Percentiles rank a stretch among this genome's conserved stretches.
These are phyloP conservation scores for Asarcornis scutulata DNA, from an alignment of 2,113 vertebrate species.

Conservation along the genomic window DNA sequence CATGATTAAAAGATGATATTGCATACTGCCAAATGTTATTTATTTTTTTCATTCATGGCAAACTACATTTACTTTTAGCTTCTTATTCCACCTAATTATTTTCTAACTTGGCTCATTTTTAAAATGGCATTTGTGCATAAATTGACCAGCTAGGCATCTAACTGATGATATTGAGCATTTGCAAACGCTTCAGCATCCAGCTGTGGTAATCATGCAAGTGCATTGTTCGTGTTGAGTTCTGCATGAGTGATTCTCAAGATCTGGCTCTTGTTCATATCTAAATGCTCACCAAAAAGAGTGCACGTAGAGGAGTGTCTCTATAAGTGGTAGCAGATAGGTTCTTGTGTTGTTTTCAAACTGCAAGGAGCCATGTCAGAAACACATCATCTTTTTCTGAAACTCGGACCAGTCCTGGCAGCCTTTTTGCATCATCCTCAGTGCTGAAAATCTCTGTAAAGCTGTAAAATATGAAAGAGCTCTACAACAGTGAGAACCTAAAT, in stretches of 20 bases:
- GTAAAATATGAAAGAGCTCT: background rate
- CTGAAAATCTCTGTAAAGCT: background rate
- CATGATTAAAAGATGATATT: background rate
- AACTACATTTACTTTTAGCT: background rate
- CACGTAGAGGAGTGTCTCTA: fast-evolving
- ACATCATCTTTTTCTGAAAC: background rate
- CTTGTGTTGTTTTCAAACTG: background rate
- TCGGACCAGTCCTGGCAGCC: background rate
- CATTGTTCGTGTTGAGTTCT: background rate
- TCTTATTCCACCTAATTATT: background rate
- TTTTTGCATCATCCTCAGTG: background rate
- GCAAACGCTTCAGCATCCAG: background rate
- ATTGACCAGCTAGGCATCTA: background rate
- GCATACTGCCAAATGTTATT: background rate
- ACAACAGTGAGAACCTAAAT: background rate
- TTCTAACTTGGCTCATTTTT: background rate
- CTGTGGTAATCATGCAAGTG: background rate
- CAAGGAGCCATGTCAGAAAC: background rate
- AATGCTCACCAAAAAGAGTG: background rate
- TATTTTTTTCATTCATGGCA: background rate
- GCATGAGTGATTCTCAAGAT: background rate
- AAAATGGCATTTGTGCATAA: background rate
- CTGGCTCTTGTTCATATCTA: background rate
- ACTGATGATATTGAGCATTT: background rate
- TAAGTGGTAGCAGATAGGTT: background rate